phyloP scores from a whole-genome alignment of 2,113 vertebrate genomes.

The Lanius collurio region DNA sequence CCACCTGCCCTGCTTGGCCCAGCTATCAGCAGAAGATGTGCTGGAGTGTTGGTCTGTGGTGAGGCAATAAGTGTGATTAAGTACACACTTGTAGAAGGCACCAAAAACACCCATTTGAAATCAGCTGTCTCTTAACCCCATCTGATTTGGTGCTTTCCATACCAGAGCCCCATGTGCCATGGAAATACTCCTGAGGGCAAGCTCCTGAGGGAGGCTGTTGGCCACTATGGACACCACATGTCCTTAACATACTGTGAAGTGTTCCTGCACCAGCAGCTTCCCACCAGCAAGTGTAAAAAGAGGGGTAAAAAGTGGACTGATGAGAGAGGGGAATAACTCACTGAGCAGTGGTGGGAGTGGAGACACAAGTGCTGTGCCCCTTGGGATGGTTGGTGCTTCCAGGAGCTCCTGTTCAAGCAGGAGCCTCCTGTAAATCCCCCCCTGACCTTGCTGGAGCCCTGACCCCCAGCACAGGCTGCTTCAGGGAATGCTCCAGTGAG shows the following conservation, averaged over 20 bases:
- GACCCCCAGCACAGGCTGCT: background rate
- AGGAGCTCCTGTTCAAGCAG: background rate
- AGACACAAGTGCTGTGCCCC: background rate
- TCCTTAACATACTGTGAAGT: background rate
- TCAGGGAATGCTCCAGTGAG: background rate
- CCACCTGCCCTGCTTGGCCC: accelerated
- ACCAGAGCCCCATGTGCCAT: background rate
- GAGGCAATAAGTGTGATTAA: background rate
- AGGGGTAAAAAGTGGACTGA: background rate
- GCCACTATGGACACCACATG: accelerated
- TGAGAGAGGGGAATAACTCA: background rate
- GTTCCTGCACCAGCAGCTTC: background rate
- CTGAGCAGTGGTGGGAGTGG: background rate
- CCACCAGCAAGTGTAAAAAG: background rate
- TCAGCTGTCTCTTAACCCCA: background rate
- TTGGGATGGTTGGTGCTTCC: background rate
- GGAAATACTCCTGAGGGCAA: background rate
- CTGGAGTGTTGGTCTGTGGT: background rate
- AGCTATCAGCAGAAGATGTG: background rate
- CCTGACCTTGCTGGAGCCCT: background rate
- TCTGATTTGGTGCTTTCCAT: background rate
- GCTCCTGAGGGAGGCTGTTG: background rate
- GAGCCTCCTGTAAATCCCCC: background rate
- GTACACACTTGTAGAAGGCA: background rate
- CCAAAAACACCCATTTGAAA: background rate